Conservation (phyloP, 2,113 vertebrate genomes). For the Stegostoma tigrinum region DNA sequence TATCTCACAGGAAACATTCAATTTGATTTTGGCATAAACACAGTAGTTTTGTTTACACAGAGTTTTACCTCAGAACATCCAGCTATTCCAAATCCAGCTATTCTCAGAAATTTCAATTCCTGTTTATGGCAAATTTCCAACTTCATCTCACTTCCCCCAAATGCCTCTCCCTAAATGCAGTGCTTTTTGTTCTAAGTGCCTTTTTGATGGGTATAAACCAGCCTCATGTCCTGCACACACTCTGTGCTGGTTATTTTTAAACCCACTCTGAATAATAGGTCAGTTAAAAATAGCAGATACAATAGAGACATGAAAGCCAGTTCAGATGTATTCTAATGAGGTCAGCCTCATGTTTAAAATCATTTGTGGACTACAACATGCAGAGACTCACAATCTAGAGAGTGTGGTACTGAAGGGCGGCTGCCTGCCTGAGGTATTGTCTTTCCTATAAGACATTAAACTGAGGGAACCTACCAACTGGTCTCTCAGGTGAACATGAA, state of each 20-base stretch:
- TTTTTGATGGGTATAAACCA: neutral
- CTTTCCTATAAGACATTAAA: neutral
- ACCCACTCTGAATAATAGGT: neutral
- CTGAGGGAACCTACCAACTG: neutral
- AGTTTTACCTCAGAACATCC: neutral
- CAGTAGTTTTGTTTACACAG: neutral
- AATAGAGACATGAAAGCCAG: neutral
- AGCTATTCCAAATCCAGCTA: neutral
- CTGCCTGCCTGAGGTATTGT: neutral
- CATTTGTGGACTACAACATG: neutral
- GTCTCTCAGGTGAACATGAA: neutral
- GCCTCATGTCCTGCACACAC: neutral
- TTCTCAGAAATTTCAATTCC: neutral
- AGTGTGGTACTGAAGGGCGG: neutral
- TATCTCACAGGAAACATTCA: slow-evolving; percentile 31
- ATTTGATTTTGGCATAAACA: slow-evolving; percentile 28
- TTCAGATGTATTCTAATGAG: neutral
- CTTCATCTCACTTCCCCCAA: neutral
- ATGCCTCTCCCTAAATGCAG: neutral
- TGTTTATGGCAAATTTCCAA: neutral
- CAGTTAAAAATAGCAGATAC: neutral
- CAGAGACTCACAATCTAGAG: neutral
- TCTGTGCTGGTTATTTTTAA: neutral
- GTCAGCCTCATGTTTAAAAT: neutral
- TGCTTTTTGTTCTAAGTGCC: neutral